Evolutionary conservation across 2,888 invertebrate genomes (phyloP).

Genomic region (Lepas anatifera): DNA sequence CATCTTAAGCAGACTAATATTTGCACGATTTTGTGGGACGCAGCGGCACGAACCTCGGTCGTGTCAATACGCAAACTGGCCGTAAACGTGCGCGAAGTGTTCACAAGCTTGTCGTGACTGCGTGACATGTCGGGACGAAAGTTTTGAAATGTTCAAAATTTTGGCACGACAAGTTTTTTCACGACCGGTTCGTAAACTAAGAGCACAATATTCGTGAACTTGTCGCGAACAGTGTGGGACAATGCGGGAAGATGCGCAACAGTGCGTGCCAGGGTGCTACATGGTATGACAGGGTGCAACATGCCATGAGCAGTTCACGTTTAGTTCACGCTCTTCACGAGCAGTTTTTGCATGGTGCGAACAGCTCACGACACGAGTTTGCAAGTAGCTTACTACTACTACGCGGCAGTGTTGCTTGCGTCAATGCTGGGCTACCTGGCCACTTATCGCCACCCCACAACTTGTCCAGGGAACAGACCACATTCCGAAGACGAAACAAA

Average conservation of each 20-base stretch:
- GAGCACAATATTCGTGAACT: neutral
- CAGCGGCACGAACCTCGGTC: too few relatives aligned
- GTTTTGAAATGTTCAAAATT: too few relatives aligned
- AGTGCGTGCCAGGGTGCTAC: neutral
- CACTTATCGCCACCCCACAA: neutral
- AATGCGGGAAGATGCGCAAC: too few relatives aligned
- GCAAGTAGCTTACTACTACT: too few relatives aligned
- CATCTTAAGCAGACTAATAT: neutral
- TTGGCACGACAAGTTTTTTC: neutral
- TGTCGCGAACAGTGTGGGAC: too few relatives aligned
- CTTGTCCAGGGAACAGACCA: too few relatives aligned
- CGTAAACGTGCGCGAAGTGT: neutral
- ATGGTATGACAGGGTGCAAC: neutral
- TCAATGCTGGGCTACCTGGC: neutral
- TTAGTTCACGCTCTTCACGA: neutral
- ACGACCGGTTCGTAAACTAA: neutral
- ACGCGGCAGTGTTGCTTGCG: neutral
- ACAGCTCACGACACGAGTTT: neutral
- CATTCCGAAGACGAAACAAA: too few relatives aligned
- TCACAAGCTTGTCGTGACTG: neutral
- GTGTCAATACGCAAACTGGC: neutral
- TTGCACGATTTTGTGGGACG: slow-evolving; percentile 8
- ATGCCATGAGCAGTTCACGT: neutral
- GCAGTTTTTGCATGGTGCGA: neutral
- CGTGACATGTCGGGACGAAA: neutral